Conservation (phyloP, 30 jellyfish, hydroid and myxozoan species). For the Pseudorhiza aurosa region DNA sequence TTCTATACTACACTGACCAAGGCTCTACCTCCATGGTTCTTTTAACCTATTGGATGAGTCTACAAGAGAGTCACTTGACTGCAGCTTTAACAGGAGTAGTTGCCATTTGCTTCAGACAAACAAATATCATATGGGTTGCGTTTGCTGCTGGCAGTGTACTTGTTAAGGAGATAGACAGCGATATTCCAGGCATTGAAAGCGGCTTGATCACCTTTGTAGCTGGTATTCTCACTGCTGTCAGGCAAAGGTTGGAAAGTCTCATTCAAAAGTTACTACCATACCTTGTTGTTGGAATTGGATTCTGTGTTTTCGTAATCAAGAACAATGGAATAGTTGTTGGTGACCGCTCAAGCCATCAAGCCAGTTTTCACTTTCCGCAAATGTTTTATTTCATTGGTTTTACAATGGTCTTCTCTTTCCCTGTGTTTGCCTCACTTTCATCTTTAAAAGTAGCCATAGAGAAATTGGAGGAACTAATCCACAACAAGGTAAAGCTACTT, state of each 20-base stretch:
- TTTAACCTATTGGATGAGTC: constrained; percentile 56
- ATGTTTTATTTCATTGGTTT: constrained; percentile 76
- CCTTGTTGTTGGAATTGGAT: constrained; percentile 46
- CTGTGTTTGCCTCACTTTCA: constrained; percentile 38
- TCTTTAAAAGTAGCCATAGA: neutral
- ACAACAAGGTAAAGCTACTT: neutral
- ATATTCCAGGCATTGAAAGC: neutral
- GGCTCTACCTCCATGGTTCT: constrained; percentile 90
- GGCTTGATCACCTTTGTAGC: constrained; percentile 7
- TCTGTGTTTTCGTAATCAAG: constrained; percentile 67
- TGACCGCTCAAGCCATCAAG: constrained; percentile 94
- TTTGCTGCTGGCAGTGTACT: constrained; percentile 66
- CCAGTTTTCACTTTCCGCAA: constrained; percentile 83
- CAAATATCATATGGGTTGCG: constrained; percentile 92
- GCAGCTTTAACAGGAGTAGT: constrained; percentile 80
- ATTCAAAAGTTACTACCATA: constrained; percentile 56
- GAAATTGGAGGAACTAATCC: neutral
- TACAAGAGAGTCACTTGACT: constrained; percentile 47
- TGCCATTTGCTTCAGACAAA: constrained; percentile 91
- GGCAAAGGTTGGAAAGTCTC: neutral
- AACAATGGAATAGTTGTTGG: constrained; percentile 97
- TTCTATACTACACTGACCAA: constrained; percentile 92
- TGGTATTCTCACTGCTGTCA: constrained; percentile 5
- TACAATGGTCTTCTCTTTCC: constrained; percentile 58
- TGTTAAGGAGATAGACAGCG: constrained; percentile 32